Conservation (phyloP, 2,888 invertebrate species). For the Nudaria mundana region DNA sequence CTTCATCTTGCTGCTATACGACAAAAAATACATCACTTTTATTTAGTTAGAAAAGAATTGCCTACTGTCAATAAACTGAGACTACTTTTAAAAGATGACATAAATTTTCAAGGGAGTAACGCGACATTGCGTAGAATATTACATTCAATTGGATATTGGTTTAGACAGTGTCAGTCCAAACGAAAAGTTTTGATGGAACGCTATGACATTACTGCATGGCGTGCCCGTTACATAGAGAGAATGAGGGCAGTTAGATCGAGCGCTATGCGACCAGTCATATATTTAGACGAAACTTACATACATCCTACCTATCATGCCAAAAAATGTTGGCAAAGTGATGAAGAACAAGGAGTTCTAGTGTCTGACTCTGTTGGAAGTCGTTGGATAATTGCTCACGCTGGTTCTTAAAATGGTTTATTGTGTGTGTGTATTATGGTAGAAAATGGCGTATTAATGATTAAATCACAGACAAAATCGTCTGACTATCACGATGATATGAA, state of each 20-base stretch:
- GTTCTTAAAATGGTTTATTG: slow-evolving; percentile 21
- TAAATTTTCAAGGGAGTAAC: background rate
- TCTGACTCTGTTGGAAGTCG: slow-evolving; percentile 13
- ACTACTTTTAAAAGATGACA: background rate
- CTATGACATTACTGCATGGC: slow-evolving; percentile 11
- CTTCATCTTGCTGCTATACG: background rate
- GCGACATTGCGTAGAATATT: background rate
- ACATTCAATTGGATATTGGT: background rate
- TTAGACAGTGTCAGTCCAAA: slow-evolving; percentile 7
- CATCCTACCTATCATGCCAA: too few species aligned
- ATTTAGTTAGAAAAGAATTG: background rate
- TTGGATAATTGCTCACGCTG: slow-evolving; percentile 21
- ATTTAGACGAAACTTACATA: background rate
- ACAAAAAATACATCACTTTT: background rate
- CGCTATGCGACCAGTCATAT: background rate
- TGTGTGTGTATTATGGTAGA: too few species aligned
- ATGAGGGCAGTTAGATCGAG: background rate
- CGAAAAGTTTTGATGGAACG: slow-evolving; percentile 11
- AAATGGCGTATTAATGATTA: slow-evolving; percentile 20
- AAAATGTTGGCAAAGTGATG: slow-evolving; percentile 13
- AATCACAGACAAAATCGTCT: slow-evolving; percentile 18
- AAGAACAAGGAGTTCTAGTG: slow-evolving; percentile 8
- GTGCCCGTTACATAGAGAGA: background rate
- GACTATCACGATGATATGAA: slow-evolving; percentile 23
- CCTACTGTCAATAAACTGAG: background rate